Percentiles rank a stretch among this genome's conserved stretches.
Conservation (phyloP, 2,113 vertebrate genomes). For the Andinoacara biseriatus region DNA sequence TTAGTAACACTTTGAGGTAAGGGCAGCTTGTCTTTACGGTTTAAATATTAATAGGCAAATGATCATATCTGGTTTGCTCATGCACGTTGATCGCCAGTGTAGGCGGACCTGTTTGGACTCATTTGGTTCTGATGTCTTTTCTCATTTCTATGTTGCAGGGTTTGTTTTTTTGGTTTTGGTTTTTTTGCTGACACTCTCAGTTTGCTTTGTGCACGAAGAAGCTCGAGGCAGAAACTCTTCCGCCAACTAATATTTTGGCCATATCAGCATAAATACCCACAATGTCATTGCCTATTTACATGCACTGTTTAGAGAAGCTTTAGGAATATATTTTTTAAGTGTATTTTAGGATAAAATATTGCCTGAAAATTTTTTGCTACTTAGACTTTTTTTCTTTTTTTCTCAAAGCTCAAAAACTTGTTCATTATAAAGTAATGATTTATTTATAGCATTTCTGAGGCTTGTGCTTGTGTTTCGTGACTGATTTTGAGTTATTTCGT, state of each 20-base stretch:
- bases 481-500: not conserved
- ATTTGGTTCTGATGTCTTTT: not conserved
- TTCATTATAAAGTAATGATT: not conserved
- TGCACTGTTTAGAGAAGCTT: not conserved
- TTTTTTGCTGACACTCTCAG: not conserved
- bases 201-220: not conserved
- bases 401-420: not conserved
- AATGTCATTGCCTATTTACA: not conserved
- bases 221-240: not conserved
- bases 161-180: not conserved
- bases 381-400: not conserved
- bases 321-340: not conserved
- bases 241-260: not conserved
- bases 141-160: not conserved
- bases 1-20: not conserved
- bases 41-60: not conserved
- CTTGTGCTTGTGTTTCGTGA: not conserved
- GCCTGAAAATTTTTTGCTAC: not conserved
- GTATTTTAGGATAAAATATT: conserved; percentile 1
- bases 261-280: not conserved
- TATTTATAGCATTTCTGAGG: not conserved
- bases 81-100: not conserved
- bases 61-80: not conserved
- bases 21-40: not conserved
- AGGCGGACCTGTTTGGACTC: not conserved